Base-by-base conservation (phyloP, 1,140 invertebrate genomes). In the Listronotus bonariensis region DNA sequence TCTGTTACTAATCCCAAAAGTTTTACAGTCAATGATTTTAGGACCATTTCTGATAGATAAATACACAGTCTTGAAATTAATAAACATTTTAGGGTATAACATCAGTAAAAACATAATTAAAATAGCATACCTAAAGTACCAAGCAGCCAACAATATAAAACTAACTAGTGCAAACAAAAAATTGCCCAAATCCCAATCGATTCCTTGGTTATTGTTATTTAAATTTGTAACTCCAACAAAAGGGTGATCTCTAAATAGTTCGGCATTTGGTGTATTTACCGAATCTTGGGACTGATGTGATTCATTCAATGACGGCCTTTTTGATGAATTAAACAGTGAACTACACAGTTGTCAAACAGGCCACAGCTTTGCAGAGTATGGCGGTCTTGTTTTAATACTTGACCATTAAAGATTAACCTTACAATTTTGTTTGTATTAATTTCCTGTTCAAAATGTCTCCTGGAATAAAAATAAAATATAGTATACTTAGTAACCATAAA, bases 401-500 rank as follows among this genome's bases (percentile, higher is more conserved):
- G 90, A 10, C 93, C 93, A 78, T 93, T 93, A 77, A 92, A 95
- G 49, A 96, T 92, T 46, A 96, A 81, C 15, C 92, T 86, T 18
- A 96, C 88, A 34, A 89, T 79, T 74, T 92, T 90, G 71, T 91
- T 87, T 12, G 87, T 83, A 5, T 86, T 81, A 56, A 95, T 78
- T 79, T 95, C 93, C 26, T 83, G 81, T 48, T 86, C 83, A 81
- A 95, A 96, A 80, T 96, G 89, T 58, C 87, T 82, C 79, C 92
- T 95, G 77, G 54, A 85, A 84, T n/a, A 45, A 45, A 56, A 34
- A 38, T n/a, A n/a, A n/a, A n/a, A n/a, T n/a, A n/a, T n/a, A n/a
- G n/a, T n/a, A n/a, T n/a, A n/a, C n/a, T n/a, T n/a, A n/a, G n/a
- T n/a, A n/a, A n/a, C n/a, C n/a, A n/a, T n/a, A n/a, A n/a, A n/a